Base-by-base conservation (phyloP, 1,140 invertebrate species). In the Harpegnathos saltator region DNA sequence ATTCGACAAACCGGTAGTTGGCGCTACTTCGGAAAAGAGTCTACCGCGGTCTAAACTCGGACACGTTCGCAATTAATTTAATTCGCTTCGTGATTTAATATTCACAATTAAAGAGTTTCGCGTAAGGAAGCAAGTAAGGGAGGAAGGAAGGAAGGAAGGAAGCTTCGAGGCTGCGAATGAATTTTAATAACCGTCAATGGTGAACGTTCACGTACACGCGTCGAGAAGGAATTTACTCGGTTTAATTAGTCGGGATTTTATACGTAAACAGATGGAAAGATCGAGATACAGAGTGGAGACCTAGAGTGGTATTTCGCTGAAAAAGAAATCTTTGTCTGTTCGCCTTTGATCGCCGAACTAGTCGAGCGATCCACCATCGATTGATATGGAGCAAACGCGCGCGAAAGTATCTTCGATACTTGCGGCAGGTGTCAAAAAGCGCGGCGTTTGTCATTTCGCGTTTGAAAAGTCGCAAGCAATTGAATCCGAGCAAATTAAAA, bases 401-500 rank as follows among this genome's bases (percentile, higher is more conserved):
- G 48, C 9, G 9, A 19, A n/a, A 68, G 14, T 68, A 58, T 29
- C 17, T 56, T 54, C 19, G 52, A 26, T n/a, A 44, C 48, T 29
- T 59, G 33, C 58, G 29, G 22, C 48, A 66, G 29, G 29, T 77
- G 52, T 22, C 12, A 69, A 22, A 58, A 22, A 4, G 0, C 15
- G 65, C 15, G 48, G n/a, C 17, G 15, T 33, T 48, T 80, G 75
- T 80, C 65, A 71, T 80, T 80, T 80, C 24, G 24, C 38, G 65
- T 80, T 80, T 58, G 24, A n/a, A 69, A n/a, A 80, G 14, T 58
- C 58, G 71, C 65, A 29, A 78, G 58, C 22, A n/a, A 26, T 44
- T 24, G 29, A n/a, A 48, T 48, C 22, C 75, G 52, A 58, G 33
- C 75, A 80, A 78, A 78, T 78, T 78, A 78, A 80, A 80, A 80